Evolutionary conservation across 2,888 invertebrate species (phyloP), one percentile per base, ranked within the genome.

Genomic region (Scrobipalpa atriplicella): DNA sequence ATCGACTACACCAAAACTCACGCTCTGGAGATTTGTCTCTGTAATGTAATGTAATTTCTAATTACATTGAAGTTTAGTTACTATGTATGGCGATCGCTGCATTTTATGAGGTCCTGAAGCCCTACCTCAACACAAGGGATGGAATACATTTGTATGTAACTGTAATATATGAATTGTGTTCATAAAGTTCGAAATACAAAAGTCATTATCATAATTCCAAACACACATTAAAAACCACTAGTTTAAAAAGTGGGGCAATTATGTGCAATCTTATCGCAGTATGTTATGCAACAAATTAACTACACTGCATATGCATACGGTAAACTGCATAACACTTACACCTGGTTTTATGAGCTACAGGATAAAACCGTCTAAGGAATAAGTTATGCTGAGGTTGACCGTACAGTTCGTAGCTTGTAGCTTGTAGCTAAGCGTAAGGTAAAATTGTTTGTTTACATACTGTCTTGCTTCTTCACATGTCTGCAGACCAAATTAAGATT

Each of bases 161-260:
- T 7, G 38, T 7, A 38, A 3, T 39, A 39, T 39, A 39, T 8
- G 29, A 29, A 29, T n/a, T 39, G 11, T 39, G 2, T 39, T 39
- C 39, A 39, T 39, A 11, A 8, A 39, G 2, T 39, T 39, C 39
- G 8, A 39, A 39, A 8, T 39, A 39, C 47, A 16, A 16, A 47
- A n/a, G 47, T 47, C 7, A 47, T 47, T n/a, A 47, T 47, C 7
- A 47, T 47, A n/a, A 47, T 47, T 47, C 16, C 47, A 6, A 47
- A 47, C 47, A 47, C 47, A 47, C n/a, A 56, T 56, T 21, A 11
- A 21, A 21, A 21, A 21, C 21, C 54, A 21, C 13, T 21, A 56
- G 54, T 56, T 19, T 21, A 21, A 56, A 19, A 56, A 56, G 21
- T 56, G 21, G 54, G 54, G 54, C 54, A 56, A 56, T 56, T 56